Evolutionary conservation across 2,888 invertebrate genomes (phyloP).

Genomic region (Lycia hirtaria): DNA sequence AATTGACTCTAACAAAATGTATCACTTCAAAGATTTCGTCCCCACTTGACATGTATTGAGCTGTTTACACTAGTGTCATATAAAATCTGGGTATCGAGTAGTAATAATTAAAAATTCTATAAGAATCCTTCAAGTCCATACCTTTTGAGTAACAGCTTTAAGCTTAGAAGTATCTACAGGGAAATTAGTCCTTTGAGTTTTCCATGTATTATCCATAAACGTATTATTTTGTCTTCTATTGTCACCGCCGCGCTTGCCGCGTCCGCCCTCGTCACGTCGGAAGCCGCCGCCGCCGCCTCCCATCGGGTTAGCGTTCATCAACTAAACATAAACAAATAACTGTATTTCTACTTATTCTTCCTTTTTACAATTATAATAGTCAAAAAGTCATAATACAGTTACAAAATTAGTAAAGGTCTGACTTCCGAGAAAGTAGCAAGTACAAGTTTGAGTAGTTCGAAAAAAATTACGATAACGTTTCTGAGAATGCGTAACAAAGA

Average conservation of each 20-base stretch:
- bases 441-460: too few species aligned
- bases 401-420: too few species aligned
- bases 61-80: too few species aligned
- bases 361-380: slow-evolving; percentile 3
- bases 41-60: too few species aligned
- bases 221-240: slow-evolving; percentile 63
- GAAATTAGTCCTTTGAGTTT: slow-evolving; percentile 61
- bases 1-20: too few species aligned
- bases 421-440: too few species aligned
- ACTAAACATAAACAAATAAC: too few species aligned
- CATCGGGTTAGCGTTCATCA: slow-evolving; percentile 71
- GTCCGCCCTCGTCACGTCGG: slow-evolving; percentile 86
- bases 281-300: slow-evolving; percentile 75
- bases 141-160: slow-evolving; percentile 71
- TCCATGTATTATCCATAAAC: slow-evolving; percentile 69
- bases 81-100: neutral
- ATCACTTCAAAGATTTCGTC: too few species aligned
- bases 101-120: neutral
- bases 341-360: too few species aligned
- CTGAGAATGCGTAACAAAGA: too few species aligned
- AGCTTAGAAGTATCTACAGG: slow-evolving; percentile 74
- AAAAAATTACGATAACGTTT: too few species aligned
- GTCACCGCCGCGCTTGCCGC: slow-evolving; percentile 74
- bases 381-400: neutral
- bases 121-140: slow-evolving; percentile 33